Evolutionary conservation across 2,113 vertebrate genomes (phyloP), one percentile per base, ranked within the genome.

Genomic region (Nanorana parkeri): DNA sequence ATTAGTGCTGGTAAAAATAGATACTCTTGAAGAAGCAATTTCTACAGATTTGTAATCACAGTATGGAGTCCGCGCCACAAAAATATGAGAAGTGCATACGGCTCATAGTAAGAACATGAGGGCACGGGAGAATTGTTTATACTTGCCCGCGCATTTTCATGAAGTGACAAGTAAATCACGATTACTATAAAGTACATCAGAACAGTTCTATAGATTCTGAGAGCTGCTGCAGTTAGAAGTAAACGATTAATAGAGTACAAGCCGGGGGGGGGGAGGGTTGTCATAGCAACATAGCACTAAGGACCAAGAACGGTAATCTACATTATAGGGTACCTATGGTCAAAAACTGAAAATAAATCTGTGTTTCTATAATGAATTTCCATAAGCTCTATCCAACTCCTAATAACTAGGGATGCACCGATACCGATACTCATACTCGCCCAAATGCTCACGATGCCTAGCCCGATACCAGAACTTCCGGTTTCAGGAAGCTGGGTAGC

Each of bases 1-100:
- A 83, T 79, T 72, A 21, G 0, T 41, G 52, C 52, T 3, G 84
- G 84, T 68, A 89, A 86, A 91, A 89, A 90, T 90, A 91, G 86
- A 75, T 69, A 3, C 79, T 67, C 85, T 58, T 78, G 78, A 36
- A 15, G 63, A 85, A 58, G 84, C 78, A 73, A 65, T 72, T 72
- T 72, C 78, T 73, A 72, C 47, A 41, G 68, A 65, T 81, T 73
- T 54, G 68, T 73, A 73, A 64, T 81, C 58, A 81, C 78, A 55
- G 41, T 17, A 24, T 58, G 58, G 60, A 23, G 36, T n/a, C 36
- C 68, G 36, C 41, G 47, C 58, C 58, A 24, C 20, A 23, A 41
- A 23, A 65, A 47, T 24, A 8, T 21, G 36, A 63, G 17, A 26
- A 19, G 32, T 47, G 41, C 23, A 11, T 51, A 24, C 19, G 23